phyloP scores from a whole-genome alignment of 2,113 vertebrate species.

The Platycercus adscitus region DNA sequence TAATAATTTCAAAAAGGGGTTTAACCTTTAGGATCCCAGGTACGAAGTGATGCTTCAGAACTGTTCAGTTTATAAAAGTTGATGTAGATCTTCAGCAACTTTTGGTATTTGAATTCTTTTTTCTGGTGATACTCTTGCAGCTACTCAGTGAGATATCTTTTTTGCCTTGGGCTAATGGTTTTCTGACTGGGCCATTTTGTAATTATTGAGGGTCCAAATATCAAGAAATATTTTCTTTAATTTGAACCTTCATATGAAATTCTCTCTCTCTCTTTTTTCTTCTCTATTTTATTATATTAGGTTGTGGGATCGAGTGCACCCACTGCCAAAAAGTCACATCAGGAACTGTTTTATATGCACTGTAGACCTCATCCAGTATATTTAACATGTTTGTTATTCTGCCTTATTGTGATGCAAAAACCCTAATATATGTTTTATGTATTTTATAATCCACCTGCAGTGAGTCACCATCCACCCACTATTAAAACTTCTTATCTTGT shows the following conservation, averaged over 20 bases:
- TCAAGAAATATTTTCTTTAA: slow-evolving; percentile 14
- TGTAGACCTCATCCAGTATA: neutral
- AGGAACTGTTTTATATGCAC: neutral
- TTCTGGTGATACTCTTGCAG: neutral
- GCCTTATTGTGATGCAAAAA: neutral
- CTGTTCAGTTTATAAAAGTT: neutral
- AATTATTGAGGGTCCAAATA: neutral
- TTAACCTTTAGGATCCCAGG: neutral
- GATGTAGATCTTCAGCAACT: neutral
- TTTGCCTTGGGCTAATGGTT: neutral
- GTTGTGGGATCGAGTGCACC: neutral
- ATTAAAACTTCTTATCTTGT: neutral
- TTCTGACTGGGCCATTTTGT: neutral
- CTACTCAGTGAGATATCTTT: neutral
- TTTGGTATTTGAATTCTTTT: neutral
- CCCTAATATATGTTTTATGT: neutral
- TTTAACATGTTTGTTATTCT: neutral
- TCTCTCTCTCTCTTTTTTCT: neutral
- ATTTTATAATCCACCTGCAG: neutral
- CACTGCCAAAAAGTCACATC: neutral
- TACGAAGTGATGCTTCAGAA: neutral
- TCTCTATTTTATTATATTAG: neutral
- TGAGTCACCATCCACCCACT: neutral
- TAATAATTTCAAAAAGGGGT: neutral
- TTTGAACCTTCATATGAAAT: neutral